phyloP scores from a whole-genome alignment of 1,140 invertebrate genomes.

The Bilobella aurantiaca region DNA sequence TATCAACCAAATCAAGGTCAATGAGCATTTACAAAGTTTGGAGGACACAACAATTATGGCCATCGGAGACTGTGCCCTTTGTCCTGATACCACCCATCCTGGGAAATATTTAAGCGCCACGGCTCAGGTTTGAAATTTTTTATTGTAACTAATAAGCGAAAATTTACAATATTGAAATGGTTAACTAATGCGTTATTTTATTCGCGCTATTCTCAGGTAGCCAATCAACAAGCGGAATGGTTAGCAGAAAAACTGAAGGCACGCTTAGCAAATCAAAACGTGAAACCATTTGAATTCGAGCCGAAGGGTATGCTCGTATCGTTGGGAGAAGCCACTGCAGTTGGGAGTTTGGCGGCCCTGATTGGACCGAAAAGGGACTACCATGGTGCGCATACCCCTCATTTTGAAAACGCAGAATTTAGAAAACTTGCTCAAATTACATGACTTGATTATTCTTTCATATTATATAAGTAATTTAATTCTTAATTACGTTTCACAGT shows the following conservation, averaged over 20 bases:
- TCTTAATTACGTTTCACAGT: not conserved
- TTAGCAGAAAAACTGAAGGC: conserved; percentile 12
- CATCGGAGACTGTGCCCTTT: conserved; percentile 20
- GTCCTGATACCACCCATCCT: conserved; percentile 4
- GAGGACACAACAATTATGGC: conserved; percentile 18
- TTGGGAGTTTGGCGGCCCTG: conserved; percentile 19
- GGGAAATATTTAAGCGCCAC: conserved; percentile 15
- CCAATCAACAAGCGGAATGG: conserved; percentile 28
- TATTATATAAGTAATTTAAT: not conserved
- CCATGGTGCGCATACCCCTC: conserved; percentile 11
- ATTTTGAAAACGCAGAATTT: not conserved
- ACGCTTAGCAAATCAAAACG: conserved; percentile 1
- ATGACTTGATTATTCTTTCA: not conserved
- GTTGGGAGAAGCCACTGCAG: conserved; percentile 16
- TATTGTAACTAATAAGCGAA: too few species aligned
- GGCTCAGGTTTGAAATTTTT: conserved; percentile 12
- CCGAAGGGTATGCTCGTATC: conserved; percentile 25
- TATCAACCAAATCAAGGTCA: conserved; percentile 18
- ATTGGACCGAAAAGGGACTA: conserved; percentile 21
- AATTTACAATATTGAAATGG: too few species aligned
- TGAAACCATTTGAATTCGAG: conserved; percentile 17
- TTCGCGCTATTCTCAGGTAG: not conserved
- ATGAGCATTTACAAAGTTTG: conserved; percentile 14
- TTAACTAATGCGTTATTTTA: too few species aligned
- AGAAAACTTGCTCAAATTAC: too few species aligned